Evolutionary conservation across 2,113 vertebrate genomes (phyloP), one percentile per base, ranked within the genome.

Genomic region (Dipodomys spectabilis): DNA sequence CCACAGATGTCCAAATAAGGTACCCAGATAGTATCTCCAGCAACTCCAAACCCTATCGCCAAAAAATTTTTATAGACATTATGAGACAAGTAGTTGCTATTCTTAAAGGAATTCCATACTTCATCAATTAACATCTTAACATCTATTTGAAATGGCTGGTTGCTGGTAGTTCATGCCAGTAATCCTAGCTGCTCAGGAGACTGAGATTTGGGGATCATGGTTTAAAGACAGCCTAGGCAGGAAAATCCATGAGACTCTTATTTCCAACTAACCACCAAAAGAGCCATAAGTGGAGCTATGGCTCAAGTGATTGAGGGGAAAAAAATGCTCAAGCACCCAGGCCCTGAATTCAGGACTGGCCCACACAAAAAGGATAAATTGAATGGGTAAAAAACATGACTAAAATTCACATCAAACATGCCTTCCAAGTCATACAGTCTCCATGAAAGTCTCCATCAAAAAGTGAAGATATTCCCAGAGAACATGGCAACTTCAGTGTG

Each of bases 71-170:
- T 94, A 25, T 22, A n/a, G 22, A 80, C 10, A 79, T 64, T 82
- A 88, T n/a, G n/a, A n/a, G 65, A 75, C 2, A 86, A 82, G 30
- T 2, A 68, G 44, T 32, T 86, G 53, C 53, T 75, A n/a, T 81
- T 83, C 45, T 67, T 69, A 67, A 71, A 82, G 23, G 44, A 1
- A 12, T 30, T 71, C 25, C 15, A 15, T 82, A 28, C 64, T 91
- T 86, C 80, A 91, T 18, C n/a, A 90, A 92, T 57, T 67, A 84
- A 69, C 35, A 71, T 68, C 86, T 95, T 16, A 83, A 89, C 89
- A 67, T 74, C 32, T 65, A 81, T 74, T 84, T 60, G 8, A 93
- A 83, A 81, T 11, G 67, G 53, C 49, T 49, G 49, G 8, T 9
- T 49, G 49, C 9, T 49, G 7, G 49, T 49, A 16, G 53, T 4